Percentiles rank a stretch among this genome's conserved stretches.
Evolutionary conservation across 1,140 invertebrate genomes (phyloP).

Genomic region (Rhyacophila brunnea): DNA sequence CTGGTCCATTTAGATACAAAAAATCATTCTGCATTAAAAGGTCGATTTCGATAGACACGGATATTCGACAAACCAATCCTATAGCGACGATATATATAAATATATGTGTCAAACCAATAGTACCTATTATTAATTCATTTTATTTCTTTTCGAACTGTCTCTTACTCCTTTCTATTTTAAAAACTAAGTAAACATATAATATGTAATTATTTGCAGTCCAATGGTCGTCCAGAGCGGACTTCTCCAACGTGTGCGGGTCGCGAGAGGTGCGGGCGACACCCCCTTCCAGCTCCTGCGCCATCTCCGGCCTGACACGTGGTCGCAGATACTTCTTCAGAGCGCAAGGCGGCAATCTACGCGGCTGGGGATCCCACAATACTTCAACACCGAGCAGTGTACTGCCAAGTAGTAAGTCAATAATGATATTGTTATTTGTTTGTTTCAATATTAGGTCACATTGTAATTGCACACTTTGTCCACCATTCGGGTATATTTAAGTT

Average conservation of each 20-base stretch:
- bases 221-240: constrained; percentile 84
- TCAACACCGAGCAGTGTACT: constrained; percentile 79
- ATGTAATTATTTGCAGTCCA: constrained; percentile 60
- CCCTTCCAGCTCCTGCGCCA: constrained; percentile 37
- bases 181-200: too few relatives aligned
- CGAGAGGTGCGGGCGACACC: constrained; percentile 70
- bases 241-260: constrained; percentile 73
- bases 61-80: too few relatives aligned
- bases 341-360: constrained; percentile 85
- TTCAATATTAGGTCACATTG: neutral
- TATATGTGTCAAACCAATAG: too few relatives aligned
- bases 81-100: too few relatives aligned
- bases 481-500: neutral
- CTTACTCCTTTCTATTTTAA: too few relatives aligned
- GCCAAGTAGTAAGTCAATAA: constrained; percentile 82
- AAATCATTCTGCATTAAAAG: too few relatives aligned
- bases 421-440: constrained; percentile 5
- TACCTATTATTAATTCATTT: too few relatives aligned
- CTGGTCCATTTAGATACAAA: too few relatives aligned
- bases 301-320: constrained; percentile 76
- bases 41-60: too few relatives aligned
- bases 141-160: too few relatives aligned
- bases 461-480: neutral
- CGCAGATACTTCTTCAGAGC: constrained; percentile 85
- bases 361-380: constrained; percentile 75